These are phyloP conservation scores for Cantharis lateralis DNA, from an alignment of 2,888 invertebrate genomes.

Conservation along the genomic window DNA sequence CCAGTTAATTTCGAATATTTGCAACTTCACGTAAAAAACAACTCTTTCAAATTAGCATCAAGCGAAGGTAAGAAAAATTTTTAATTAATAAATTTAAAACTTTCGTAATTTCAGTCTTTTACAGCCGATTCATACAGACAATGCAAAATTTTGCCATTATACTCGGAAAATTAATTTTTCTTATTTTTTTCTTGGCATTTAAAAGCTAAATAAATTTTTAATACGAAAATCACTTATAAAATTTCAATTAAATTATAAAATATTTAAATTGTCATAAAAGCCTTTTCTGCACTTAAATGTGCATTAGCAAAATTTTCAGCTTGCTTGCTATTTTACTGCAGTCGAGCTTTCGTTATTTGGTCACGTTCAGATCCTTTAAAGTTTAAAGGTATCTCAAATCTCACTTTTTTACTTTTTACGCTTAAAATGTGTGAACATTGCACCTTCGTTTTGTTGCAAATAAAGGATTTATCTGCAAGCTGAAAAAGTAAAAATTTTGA, in stretches of 20 bases:
- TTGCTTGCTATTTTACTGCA: background rate
- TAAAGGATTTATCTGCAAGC: background rate
- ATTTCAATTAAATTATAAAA: too few species aligned
- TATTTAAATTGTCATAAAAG: too few species aligned
- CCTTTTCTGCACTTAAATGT: too few species aligned
- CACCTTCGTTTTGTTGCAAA: background rate
- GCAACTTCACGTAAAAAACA: constrained; percentile 65
- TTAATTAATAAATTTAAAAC: background rate
- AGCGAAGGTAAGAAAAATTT: constrained; percentile 48
- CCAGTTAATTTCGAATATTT: constrained; percentile 66
- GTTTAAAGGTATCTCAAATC: background rate
- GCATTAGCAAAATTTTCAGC: background rate
- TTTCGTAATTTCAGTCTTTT: background rate
- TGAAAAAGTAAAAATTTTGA: background rate
- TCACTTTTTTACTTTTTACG: background rate
- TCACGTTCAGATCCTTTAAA: background rate
- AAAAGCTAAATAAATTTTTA: background rate
- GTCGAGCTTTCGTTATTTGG: background rate
- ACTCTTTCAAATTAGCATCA: constrained; percentile 54
- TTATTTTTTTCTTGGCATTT: background rate
- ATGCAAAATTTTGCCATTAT: background rate
- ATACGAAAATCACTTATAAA: too few species aligned
- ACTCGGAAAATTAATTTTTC: background rate
- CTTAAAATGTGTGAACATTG: background rate
- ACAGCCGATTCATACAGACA: background rate